A percentile compares a stretch with the other conserved stretches of the same genome.
Conservation (phyloP, 2,113 vertebrate species). For the Pandion haliaetus region DNA sequence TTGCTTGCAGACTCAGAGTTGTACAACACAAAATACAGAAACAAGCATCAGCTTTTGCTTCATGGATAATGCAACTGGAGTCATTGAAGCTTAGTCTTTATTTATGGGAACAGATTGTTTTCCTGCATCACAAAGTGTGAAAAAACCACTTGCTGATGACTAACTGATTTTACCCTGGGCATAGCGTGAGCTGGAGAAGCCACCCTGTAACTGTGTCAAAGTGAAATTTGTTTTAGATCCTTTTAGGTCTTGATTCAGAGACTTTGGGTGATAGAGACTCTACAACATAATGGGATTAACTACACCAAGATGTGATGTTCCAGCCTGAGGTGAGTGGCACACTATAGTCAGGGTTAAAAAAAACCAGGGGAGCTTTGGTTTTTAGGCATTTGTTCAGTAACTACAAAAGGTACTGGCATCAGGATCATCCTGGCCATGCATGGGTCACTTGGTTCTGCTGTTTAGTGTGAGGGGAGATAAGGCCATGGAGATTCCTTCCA, state of each 20-base stretch:
- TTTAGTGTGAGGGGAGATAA: background rate
- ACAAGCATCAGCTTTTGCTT: background rate
- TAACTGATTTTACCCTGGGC: background rate
- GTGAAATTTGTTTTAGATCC: background rate
- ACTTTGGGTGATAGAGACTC: background rate
- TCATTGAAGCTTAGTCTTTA: background rate
- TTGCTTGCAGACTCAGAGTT: background rate
- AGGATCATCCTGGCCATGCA: background rate
- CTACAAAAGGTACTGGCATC: background rate
- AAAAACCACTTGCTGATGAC: background rate
- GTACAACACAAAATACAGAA: background rate
- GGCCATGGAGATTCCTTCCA: background rate
- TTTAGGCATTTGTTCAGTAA: background rate
- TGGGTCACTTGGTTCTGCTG: background rate
- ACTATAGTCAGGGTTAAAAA: background rate
- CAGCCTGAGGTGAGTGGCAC: background rate
- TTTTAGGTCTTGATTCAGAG: background rate
- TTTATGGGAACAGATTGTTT: background rate
- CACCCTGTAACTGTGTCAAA: background rate
- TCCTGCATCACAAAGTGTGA: background rate
- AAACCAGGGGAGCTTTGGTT: background rate
- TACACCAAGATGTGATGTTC: background rate
- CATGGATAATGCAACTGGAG: background rate
- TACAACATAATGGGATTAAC: background rate
- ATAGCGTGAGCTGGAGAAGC: background rate